Percentiles rank a stretch among this genome's conserved stretches.
phyloP scores from a whole-genome alignment of 2,113 vertebrate species.

The Montifringilla adamsi region DNA sequence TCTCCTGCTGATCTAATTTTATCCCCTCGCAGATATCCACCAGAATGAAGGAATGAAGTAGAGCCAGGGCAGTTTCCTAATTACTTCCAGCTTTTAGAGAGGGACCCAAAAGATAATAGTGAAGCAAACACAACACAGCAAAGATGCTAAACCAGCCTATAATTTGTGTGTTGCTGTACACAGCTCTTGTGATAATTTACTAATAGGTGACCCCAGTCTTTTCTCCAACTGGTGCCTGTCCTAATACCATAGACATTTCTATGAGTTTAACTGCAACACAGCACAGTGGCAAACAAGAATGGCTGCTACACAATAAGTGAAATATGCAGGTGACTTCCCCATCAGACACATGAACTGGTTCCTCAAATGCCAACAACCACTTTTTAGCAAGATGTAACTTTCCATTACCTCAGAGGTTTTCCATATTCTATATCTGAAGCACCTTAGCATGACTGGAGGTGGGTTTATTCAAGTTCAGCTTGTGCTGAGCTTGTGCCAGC shows the following conservation, averaged over 20 bases:
- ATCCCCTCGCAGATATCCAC: not conserved
- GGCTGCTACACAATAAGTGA: not conserved
- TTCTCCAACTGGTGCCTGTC: not conserved
- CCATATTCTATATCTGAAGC: not conserved
- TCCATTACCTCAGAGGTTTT: not conserved
- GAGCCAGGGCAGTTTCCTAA: not conserved
- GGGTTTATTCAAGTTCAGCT: not conserved
- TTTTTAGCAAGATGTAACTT: not conserved
- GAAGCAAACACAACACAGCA: not conserved
- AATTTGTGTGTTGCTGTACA: not conserved
- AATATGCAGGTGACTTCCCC: not conserved
- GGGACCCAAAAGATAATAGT: not conserved
- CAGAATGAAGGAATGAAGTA: conserved; percentile 3
- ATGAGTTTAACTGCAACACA: not conserved
- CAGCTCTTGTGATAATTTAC: not conserved
- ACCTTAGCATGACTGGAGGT: not conserved
- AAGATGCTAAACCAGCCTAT: not conserved
- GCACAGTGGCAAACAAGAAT: not conserved
- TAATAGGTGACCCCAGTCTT: not conserved
- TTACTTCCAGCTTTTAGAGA: conserved; percentile 29
- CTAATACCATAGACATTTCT: not conserved
- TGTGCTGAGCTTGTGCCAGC: not conserved
- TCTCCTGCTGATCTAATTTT: conserved; percentile 46
- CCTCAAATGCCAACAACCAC: not conserved
- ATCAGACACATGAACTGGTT: not conserved